These are phyloP conservation scores for Oreochromis aureus DNA, from an alignment of 2,113 vertebrate genomes.

Conservation along the genomic window DNA sequence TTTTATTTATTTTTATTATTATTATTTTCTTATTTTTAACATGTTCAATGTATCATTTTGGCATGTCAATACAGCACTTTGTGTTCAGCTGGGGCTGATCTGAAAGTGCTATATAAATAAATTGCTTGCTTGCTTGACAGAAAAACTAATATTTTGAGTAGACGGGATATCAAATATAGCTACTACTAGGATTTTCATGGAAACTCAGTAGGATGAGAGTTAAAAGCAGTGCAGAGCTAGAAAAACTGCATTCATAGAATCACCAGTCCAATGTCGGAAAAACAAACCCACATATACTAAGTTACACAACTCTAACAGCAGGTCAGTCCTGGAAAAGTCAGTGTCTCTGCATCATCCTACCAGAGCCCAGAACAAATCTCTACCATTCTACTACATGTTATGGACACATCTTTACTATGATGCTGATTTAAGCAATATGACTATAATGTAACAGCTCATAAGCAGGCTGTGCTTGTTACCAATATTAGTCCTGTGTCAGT, in stretches of 20 bases:
- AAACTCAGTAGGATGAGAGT: too few relatives aligned
- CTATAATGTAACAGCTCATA: background rate
- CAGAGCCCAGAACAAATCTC: background rate
- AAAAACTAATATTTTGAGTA: background rate
- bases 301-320: background rate
- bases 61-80: too few relatives aligned
- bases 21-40: too few relatives aligned
- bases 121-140: too few relatives aligned
- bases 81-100: too few relatives aligned
- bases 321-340: too few relatives aligned
- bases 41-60: too few relatives aligned
- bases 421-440: background rate
- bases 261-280: background rate
- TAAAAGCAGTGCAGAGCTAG: background rate
- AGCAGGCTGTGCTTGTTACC: background rate
- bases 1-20: too few relatives aligned
- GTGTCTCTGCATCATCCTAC: background rate
- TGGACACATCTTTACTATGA: background rate
- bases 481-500: background rate
- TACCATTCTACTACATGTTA: background rate
- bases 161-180: background rate
- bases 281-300: background rate
- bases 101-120: too few relatives aligned
- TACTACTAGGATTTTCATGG: too few relatives aligned
- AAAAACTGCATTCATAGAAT: accelerated